These are phyloP conservation scores for Cyanoderma ruficeps DNA, from an alignment of 2,113 vertebrate species.

Conservation along the genomic window DNA sequence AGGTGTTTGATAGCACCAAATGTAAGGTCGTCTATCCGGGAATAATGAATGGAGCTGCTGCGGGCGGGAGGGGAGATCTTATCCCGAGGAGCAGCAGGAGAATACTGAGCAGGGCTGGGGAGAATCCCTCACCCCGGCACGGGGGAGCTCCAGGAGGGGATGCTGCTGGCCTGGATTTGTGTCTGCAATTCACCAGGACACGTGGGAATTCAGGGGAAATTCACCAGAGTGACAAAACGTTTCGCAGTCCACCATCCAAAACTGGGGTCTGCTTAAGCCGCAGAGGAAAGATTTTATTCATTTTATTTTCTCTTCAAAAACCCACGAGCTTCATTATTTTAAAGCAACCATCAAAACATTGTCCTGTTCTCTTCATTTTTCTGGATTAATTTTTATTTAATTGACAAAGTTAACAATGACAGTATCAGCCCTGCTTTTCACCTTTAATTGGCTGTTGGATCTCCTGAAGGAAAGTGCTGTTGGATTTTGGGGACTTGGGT, in stretches of 20 bases:
- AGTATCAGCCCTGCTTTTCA: not conserved
- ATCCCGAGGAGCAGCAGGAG: not conserved
- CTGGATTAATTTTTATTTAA: not conserved
- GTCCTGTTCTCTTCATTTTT: not conserved
- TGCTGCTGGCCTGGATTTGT: not conserved
- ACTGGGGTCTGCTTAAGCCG: not conserved
- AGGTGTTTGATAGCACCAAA: not conserved
- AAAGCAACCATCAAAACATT: not conserved
- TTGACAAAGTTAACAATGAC: not conserved
- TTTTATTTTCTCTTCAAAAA: not conserved
- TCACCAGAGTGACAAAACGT: not conserved
- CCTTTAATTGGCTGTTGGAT: not conserved
- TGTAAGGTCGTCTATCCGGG: not conserved
- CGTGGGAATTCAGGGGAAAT: not conserved
- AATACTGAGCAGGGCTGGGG: not conserved
- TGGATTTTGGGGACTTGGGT: not conserved
- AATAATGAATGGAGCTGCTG: not conserved
- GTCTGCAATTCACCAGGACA: rapidly evolving
- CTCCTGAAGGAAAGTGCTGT: not conserved
- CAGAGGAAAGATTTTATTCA: not conserved
- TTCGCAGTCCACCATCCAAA: not conserved
- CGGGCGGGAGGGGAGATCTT: not conserved
- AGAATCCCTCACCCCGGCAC: not conserved
- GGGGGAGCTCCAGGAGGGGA: rapidly evolving
- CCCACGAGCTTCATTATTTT: not conserved